A percentile compares a stretch with the other conserved stretches of the same genome.
Evolutionary conservation across 1,140 invertebrate species (phyloP).

Genomic region (Diabrotica undecimpunctata): DNA sequence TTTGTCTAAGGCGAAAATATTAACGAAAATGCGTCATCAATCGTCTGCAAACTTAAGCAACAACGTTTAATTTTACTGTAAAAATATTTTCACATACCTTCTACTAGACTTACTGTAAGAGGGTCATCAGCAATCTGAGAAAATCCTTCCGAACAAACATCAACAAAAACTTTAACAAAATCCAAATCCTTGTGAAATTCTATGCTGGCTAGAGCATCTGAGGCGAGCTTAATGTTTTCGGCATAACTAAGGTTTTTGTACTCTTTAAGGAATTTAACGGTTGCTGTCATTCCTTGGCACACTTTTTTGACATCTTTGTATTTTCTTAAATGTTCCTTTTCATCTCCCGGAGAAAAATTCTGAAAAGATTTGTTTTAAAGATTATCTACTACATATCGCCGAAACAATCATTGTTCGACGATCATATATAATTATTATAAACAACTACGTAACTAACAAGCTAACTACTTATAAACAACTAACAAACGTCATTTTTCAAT

Average conservation of each 20-base stretch:
- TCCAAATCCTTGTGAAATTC: slow-evolving; percentile 51
- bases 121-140: slow-evolving; percentile 16
- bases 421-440: no score
- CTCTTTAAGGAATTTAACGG: slow-evolving; percentile 49
- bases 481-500: no score
- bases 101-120: no score
- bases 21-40: no score
- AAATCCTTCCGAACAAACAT: slow-evolving; percentile 25
- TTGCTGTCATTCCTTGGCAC: slow-evolving; percentile 50
- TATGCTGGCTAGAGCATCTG: slow-evolving; percentile 49
- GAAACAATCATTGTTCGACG: no score
- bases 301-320: slow-evolving; percentile 50
- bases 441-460: no score
- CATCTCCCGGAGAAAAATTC: slow-evolving; percentile 13
- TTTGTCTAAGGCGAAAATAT: no score
- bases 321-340: slow-evolving; percentile 36
- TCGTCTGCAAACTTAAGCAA: no score
- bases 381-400: no score
- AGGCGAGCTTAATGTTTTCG: slow-evolving; percentile 45
- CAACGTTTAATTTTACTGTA: no score
- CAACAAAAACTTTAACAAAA: slow-evolving; percentile 41
- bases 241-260: slow-evolving; percentile 37
- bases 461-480: no score
- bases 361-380: neutral
- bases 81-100: no score